phyloP scores from a whole-genome alignment of 2,888 invertebrate species.

The Tinea semifulvella region DNA sequence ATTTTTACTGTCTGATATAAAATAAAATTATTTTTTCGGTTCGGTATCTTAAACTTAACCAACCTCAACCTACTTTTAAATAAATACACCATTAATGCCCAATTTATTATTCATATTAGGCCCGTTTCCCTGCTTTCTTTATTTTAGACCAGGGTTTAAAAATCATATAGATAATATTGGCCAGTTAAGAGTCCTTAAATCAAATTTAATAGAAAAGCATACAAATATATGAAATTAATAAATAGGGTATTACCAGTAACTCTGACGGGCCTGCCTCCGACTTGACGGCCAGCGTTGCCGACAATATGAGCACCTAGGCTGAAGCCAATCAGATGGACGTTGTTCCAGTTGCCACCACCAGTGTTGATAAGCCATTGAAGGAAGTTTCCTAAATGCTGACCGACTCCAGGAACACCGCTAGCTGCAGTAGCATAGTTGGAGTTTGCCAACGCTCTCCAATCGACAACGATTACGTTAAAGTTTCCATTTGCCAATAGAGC shows the following conservation, averaged over 20 bases:
- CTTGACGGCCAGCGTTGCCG: slow-evolving; percentile 31
- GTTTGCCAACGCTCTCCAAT: slow-evolving; percentile 29
- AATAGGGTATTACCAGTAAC: slow-evolving; percentile 32
- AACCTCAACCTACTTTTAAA: too few species aligned
- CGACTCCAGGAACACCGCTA: slow-evolving; percentile 23
- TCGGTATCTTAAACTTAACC: too few species aligned
- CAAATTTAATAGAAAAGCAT: too few species aligned
- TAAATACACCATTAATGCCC: too few species aligned
- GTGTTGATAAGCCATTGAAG: slow-evolving; percentile 30
- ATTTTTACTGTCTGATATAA: too few species aligned
- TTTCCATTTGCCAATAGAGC: slow-evolving; percentile 30
- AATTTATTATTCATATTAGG: too few species aligned
- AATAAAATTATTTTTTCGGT: too few species aligned
- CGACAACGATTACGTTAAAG: slow-evolving; percentile 34
- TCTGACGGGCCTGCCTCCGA: slow-evolving; percentile 24
- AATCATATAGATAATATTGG: too few species aligned
- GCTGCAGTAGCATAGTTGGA: slow-evolving; percentile 19
- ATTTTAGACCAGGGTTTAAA: too few species aligned
- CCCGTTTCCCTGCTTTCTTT: too few species aligned
- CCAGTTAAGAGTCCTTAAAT: too few species aligned
- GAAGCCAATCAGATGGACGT: slow-evolving; percentile 37
- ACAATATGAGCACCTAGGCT: slow-evolving; percentile 42
- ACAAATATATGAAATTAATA: too few species aligned
- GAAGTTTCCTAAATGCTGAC: slow-evolving; percentile 27
- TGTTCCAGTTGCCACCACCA: slow-evolving; percentile 30